Conservation (phyloP, 1,140 invertebrate species). For the Pentalonia nigronervosa region DNA sequence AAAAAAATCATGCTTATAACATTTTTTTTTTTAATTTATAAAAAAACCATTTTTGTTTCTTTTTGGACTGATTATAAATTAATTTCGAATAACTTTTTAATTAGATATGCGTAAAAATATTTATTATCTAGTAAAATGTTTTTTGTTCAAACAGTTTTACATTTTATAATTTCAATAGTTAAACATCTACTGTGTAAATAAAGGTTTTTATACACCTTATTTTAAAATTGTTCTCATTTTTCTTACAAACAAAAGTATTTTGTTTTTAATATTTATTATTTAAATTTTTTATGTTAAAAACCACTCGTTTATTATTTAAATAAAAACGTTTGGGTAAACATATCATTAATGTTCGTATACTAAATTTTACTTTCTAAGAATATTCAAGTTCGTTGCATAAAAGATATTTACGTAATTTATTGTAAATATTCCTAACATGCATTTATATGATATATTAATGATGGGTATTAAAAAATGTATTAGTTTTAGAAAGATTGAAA, state of each 20-base stretch:
- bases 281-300: not conserved
- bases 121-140: not conserved
- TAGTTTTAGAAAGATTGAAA: not conserved
- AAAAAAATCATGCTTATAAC: not conserved
- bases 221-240: not conserved
- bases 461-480: not conserved
- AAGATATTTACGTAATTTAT: not conserved
- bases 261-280: not conserved
- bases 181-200: not conserved
- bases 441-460: not conserved
- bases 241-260: not conserved
- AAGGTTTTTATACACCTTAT: not conserved
- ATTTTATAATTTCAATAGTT: too few relatives aligned
- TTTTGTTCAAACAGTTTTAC: not conserved
- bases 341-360: not conserved
- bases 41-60: not conserved
- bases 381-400: not conserved
- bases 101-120: not conserved
- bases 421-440: not conserved
- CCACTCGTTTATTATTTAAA: not conserved
- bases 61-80: not conserved
- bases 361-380: not conserved
- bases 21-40: not conserved
- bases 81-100: not conserved
- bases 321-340: not conserved